Conservation (phyloP, 2,797 vertebrate species). For the Tachyglossus aculeatus region DNA sequence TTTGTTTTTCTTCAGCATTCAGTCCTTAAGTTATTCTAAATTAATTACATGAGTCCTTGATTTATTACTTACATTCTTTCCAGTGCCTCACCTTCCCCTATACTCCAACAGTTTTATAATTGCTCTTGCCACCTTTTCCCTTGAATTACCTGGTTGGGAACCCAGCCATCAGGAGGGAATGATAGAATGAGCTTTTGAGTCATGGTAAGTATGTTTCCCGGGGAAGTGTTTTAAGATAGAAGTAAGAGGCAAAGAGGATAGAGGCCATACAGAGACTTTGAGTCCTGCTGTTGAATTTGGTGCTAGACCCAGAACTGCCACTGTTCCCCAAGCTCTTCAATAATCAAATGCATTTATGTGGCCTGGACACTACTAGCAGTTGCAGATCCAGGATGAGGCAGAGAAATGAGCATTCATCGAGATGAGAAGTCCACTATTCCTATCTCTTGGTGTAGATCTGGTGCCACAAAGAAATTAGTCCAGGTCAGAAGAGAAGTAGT, state of each 20-base stretch:
- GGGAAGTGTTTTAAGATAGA: too few species aligned
- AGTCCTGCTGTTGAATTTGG: neutral
- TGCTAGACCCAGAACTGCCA: neutral
- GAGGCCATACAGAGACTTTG: too few species aligned
- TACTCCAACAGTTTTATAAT: neutral
- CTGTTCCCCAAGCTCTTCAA: neutral
- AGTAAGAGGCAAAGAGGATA: too few species aligned
- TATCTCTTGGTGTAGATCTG: neutral
- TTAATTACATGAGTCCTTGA: conserved; percentile 32
- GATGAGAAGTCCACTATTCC: neutral
- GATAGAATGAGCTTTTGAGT: too few species aligned
- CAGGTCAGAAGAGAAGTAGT: too few species aligned
- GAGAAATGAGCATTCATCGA: neutral
- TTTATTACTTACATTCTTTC: conserved; percentile 10
- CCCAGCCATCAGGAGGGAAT: too few species aligned
- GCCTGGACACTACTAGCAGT: neutral
- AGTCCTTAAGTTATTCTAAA: conserved; percentile 26
- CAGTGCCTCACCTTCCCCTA: neutral
- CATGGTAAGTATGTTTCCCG: too few species aligned
- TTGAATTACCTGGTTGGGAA: too few species aligned
- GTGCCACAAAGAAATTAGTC: too few species aligned
- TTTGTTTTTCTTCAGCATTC: conserved; percentile 32
- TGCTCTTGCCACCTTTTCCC: neutral
- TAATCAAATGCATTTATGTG: too few species aligned
- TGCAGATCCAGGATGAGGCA: neutral